phyloP scores from a whole-genome alignment of 2,888 invertebrate species.

The Eurytoma californica region DNA sequence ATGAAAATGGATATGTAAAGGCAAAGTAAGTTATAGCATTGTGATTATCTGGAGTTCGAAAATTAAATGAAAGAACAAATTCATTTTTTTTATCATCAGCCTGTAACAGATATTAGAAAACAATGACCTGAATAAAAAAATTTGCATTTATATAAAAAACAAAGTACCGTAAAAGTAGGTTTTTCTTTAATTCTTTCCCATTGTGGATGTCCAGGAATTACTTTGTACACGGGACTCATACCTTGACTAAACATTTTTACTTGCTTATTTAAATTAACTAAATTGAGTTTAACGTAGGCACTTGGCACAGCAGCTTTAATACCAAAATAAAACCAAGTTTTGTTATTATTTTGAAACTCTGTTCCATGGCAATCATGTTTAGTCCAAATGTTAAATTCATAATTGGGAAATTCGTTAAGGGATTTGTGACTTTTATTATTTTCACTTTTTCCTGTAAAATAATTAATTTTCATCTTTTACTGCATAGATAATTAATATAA shows the following conservation, averaged over 20 bases:
- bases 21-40: constrained; percentile 89
- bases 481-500: constrained; percentile 63
- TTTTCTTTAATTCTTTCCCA: constrained; percentile 91
- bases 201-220: constrained; percentile 84
- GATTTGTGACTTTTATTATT: constrained; percentile 60
- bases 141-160: constrained; percentile 28
- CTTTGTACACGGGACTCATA: constrained; percentile 88
- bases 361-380: constrained; percentile 92
- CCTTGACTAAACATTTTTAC: constrained; percentile 94
- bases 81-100: constrained; percentile 80
- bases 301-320: constrained; percentile 79
- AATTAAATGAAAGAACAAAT: constrained; percentile 86
- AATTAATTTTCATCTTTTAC: constrained; percentile 50
- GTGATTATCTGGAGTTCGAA: constrained; percentile 82
- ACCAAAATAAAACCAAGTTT: constrained; percentile 96
- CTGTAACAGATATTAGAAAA: constrained; percentile 74
- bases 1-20: constrained; percentile 93
- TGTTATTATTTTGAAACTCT: constrained; percentile 90
- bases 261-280: constrained; percentile 92
- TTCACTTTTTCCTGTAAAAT: constrained; percentile 57
- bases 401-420: constrained; percentile 79
- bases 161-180: constrained; percentile 84
- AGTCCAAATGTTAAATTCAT: constrained; percentile 94
- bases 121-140: constrained; percentile 2
- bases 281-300: constrained; percentile 84